phyloP scores from a whole-genome alignment of 1,140 invertebrate genomes.

The Drosophila bipectinata region DNA sequence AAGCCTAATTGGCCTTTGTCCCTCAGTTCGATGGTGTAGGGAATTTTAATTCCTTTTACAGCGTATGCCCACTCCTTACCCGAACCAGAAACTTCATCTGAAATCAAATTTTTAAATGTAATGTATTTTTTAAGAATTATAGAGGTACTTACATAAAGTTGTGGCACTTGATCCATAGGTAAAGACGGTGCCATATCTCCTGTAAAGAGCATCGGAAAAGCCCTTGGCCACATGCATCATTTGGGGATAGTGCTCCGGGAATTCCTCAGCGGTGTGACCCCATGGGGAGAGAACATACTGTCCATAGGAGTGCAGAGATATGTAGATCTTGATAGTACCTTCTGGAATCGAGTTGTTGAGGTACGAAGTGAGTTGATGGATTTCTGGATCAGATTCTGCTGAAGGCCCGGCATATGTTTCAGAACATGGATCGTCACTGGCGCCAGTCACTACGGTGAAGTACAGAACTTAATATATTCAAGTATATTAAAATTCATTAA shows the following conservation, averaged over 20 bases:
- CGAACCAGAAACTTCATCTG: constrained; percentile 85
- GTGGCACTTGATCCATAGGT: constrained; percentile 84
- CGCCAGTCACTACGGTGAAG: constrained; percentile 81
- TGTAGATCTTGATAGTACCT: constrained; percentile 83
- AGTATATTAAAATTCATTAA: background rate
- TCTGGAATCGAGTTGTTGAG: constrained; percentile 75
- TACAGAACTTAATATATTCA: background rate
- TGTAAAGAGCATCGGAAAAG: constrained; percentile 81
- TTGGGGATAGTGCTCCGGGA: constrained; percentile 85
- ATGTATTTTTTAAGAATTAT: background rate
- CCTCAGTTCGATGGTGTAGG: constrained; percentile 88
- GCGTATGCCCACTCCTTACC: constrained; percentile 91
- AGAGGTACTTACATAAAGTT: constrained; percentile 84
- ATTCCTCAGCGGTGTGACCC: constrained; percentile 81
- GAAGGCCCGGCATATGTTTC: constrained; percentile 86
- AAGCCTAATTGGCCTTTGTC: constrained; percentile 91
- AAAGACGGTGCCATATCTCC: constrained; percentile 84
- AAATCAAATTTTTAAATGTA: background rate
- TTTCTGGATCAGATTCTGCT: constrained; percentile 87
- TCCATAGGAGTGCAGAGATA: constrained; percentile 85
- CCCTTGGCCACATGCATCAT: constrained; percentile 84
- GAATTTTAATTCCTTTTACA: constrained; percentile 87
- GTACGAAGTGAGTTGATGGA: constrained; percentile 83
- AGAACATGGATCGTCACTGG: constrained; percentile 85
- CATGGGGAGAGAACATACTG: constrained; percentile 84